A percentile compares a stretch with the other conserved stretches of the same genome.
Conservation (phyloP, 2,888 invertebrate genomes). For the Liodrosophila aerea region DNA sequence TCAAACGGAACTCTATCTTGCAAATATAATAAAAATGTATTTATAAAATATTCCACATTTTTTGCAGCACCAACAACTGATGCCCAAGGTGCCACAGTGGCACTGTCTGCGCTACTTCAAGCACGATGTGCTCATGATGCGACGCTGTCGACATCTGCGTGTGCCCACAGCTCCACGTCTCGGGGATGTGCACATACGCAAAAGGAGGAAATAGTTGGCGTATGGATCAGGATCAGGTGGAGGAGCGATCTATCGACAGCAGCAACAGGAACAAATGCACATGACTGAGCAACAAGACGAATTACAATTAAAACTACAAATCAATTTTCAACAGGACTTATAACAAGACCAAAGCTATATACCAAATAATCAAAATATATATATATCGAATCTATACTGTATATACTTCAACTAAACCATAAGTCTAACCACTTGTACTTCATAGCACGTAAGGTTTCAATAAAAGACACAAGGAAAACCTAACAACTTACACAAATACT, state of each 20-base stretch:
- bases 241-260: constrained; percentile 24
- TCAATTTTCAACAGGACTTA: constrained; percentile 60
- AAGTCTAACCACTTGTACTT: constrained; percentile 73
- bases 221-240: constrained; percentile 15
- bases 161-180: constrained; percentile 78
- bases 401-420: constrained; percentile 40
- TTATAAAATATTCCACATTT: not conserved
- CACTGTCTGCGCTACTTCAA: constrained; percentile 92
- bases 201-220: constrained; percentile 58
- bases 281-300: constrained; percentile 64
- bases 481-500: not conserved
- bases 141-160: constrained; percentile 90
- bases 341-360: constrained; percentile 51
- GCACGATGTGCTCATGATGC: constrained; percentile 87
- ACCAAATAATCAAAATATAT: constrained; percentile 7
- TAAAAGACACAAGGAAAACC: constrained; percentile 31
- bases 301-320: constrained; percentile 50
- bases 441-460: constrained; percentile 67
- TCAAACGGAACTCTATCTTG: too few species aligned
- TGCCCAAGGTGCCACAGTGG: constrained; percentile 92
- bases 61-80: constrained; percentile 86
- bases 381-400: constrained; percentile 8
- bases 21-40: too few species aligned
- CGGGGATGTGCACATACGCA: constrained; percentile 72
- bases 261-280: constrained; percentile 46